phyloP scores from a whole-genome alignment of 2,797 vertebrate genomes.

The Paguma larvata region DNA sequence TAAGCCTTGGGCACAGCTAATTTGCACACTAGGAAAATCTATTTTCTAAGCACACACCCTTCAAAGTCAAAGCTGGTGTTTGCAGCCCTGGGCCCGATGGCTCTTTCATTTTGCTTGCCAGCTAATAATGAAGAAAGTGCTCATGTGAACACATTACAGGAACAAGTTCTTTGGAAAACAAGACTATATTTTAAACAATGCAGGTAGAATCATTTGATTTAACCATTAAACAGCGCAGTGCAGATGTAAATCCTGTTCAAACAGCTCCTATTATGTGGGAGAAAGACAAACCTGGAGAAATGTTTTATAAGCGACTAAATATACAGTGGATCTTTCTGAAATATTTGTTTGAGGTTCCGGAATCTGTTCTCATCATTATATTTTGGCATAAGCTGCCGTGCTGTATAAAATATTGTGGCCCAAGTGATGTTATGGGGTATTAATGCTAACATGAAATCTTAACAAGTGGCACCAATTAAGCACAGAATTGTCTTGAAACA shows the following conservation, averaged over 20 bases:
- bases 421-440: background rate
- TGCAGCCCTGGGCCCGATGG: background rate
- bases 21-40: conserved; percentile 48
- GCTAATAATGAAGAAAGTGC: background rate
- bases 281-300: conserved; percentile 11
- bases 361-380: conserved; percentile 17
- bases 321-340: background rate
- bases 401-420: background rate
- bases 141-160: background rate
- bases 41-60: background rate
- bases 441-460: conserved; percentile 28
- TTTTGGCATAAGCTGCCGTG: conserved; percentile 48
- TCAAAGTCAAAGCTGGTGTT: conserved; percentile 9
- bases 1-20: background rate
- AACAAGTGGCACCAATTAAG: background rate
- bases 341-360: background rate
- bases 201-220: background rate
- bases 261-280: background rate
- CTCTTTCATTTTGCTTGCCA: conserved; percentile 21
- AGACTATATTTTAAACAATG: conserved; percentile 27
- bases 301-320: background rate
- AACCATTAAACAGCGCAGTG: background rate
- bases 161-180: background rate
- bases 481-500: conserved; percentile 42
- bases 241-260: background rate